Percentiles rank a stretch among this genome's conserved stretches.
phyloP scores from a whole-genome alignment of 2,113 vertebrate species.

The Buteo buteo region DNA sequence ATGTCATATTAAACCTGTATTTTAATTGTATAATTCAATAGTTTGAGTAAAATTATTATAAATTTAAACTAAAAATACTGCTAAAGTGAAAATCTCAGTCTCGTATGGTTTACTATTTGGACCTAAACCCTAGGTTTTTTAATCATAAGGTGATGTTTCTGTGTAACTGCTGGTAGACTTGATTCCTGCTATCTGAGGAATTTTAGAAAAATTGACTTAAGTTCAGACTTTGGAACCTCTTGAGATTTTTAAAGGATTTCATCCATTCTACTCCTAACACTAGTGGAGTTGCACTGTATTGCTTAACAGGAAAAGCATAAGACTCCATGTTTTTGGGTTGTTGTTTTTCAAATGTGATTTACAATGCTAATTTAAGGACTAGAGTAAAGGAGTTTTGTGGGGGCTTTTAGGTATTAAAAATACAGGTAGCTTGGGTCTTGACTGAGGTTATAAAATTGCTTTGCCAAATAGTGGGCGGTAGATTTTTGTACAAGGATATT shows the following conservation, averaged over 20 bases:
- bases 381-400: background rate
- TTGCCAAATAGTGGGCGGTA: background rate
- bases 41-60: background rate
- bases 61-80: background rate
- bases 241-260: background rate
- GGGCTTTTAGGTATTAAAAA: background rate
- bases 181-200: background rate
- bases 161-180: background rate
- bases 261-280: background rate
- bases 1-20: background rate
- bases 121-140: rapidly evolving
- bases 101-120: background rate
- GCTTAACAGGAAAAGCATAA: background rate
- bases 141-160: background rate
- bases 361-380: background rate
- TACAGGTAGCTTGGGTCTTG: background rate
- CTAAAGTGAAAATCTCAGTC: background rate
- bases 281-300: background rate
- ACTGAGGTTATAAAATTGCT: background rate
- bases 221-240: background rate
- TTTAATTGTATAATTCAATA: background rate
- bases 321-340: background rate
- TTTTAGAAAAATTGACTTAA: background rate
- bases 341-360: background rate
- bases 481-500: background rate